phyloP scores from a whole-genome alignment of 2,113 vertebrate genomes.

The Piaya cayana region DNA sequence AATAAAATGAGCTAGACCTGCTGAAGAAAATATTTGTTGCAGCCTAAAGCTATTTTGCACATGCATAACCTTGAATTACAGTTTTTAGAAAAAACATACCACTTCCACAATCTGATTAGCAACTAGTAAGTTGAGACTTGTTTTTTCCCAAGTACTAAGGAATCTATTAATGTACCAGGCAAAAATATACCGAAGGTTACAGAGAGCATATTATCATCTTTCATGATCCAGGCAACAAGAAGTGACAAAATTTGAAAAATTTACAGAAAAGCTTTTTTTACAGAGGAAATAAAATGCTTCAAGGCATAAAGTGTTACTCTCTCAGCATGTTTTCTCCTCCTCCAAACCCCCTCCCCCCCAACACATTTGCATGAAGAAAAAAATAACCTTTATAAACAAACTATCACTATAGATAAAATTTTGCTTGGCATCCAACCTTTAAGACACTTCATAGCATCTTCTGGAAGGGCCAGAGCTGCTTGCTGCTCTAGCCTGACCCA shows the following conservation, averaged over 20 bases:
- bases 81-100: neutral
- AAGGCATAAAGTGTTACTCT: neutral
- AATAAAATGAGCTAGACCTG: constrained; percentile 66
- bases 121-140: neutral
- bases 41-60: constrained; percentile 62
- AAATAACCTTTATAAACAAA: neutral
- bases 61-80: constrained; percentile 57
- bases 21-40: constrained; percentile 52
- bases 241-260: constrained; percentile 33
- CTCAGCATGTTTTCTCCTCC: neutral
- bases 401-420: neutral
- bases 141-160: constrained; percentile 1
- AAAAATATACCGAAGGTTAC: constrained; percentile 14
- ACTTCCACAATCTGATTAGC: neutral
- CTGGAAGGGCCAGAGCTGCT: neutral
- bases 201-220: neutral
- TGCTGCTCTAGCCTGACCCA: neutral
- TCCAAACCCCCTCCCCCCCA: fast-evolving
- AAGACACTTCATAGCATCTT: neutral
- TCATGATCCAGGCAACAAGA: neutral
- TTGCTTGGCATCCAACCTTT: neutral
- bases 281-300: neutral
- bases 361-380: neutral
- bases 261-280: neutral
- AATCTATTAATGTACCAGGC: constrained; percentile 43